A percentile compares a stretch with the other conserved stretches of the same genome.
Conservation (phyloP, 1,140 invertebrate species). For the Colletes latitarsis region DNA sequence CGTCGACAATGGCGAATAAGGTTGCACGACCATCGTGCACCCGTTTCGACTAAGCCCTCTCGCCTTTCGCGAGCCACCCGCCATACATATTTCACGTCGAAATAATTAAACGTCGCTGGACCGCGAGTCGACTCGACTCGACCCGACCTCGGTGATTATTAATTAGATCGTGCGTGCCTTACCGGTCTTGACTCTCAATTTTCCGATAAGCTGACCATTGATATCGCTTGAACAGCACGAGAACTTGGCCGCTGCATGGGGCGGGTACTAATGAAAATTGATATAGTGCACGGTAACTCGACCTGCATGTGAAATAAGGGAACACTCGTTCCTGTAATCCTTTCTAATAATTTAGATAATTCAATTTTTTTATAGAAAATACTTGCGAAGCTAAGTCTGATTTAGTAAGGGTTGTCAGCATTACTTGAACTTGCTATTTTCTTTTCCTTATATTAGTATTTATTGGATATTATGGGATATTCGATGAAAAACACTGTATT, state of each 20-base stretch:
- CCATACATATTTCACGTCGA: constrained; percentile 76
- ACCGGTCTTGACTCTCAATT: constrained; percentile 52
- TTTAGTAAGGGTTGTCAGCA: no score
- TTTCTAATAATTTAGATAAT: no score
- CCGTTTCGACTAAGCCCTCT: constrained; percentile 58
- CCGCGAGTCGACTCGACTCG: constrained; percentile 61
- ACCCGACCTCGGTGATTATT: constrained; percentile 66
- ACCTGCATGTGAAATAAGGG: neutral
- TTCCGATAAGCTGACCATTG: constrained; percentile 60
- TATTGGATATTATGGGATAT: no score
- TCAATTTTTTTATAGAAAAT: no score
- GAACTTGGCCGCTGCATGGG: neutral
- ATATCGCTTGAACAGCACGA: neutral
- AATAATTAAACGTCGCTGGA: constrained; percentile 77
- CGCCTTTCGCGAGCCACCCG: constrained; percentile 50
- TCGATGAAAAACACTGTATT: no score
- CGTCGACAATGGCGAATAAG: constrained; percentile 74
- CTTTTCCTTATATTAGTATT: no score
- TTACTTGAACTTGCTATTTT: no score
- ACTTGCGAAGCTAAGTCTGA: no score
- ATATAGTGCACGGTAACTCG: neutral
- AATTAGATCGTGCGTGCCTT: constrained; percentile 62
- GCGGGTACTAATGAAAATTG: constrained; percentile 28
- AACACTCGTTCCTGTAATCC: neutral
- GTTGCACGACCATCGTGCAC: constrained; percentile 68